Conservation (phyloP, 2,113 vertebrate species). For the Sitta europaea region DNA sequence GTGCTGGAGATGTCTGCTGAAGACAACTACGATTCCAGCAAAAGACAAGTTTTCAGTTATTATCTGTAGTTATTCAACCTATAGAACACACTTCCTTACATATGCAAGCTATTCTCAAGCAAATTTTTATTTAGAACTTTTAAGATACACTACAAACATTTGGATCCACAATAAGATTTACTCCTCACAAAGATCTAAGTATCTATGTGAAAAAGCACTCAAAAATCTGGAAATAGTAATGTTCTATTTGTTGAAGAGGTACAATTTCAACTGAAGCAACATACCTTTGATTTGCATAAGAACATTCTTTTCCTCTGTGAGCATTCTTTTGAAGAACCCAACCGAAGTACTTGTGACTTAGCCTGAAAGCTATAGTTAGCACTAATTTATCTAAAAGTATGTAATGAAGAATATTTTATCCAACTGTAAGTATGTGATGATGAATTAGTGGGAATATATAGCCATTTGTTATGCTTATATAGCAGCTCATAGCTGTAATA, state of each 20-base stretch:
- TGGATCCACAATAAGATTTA: neutral
- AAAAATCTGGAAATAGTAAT: neutral
- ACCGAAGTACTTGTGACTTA: neutral
- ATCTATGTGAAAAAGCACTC: neutral
- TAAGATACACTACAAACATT: neutral
- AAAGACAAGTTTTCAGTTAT: neutral
- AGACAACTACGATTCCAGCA: neutral
- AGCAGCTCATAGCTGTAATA: neutral
- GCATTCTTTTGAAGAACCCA: neutral
- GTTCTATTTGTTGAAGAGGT: neutral
- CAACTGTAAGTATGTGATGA: neutral
- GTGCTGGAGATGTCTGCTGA: neutral
- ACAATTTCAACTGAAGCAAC: neutral
- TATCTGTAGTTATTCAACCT: neutral
- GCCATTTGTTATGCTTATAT: neutral
- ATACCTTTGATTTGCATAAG: neutral
- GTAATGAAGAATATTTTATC: neutral
- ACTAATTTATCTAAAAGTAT: neutral
- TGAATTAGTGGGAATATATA: neutral
- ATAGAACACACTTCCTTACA: neutral
- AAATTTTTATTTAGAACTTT: neutral
- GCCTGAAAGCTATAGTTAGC: neutral
- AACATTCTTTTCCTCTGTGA: neutral
- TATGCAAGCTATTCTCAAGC: neutral
- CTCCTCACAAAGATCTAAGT: neutral